A percentile compares a stretch with the other conserved stretches of the same genome.
Conservation (phyloP, 1,140 invertebrate species). For the Drosophila auraria region DNA sequence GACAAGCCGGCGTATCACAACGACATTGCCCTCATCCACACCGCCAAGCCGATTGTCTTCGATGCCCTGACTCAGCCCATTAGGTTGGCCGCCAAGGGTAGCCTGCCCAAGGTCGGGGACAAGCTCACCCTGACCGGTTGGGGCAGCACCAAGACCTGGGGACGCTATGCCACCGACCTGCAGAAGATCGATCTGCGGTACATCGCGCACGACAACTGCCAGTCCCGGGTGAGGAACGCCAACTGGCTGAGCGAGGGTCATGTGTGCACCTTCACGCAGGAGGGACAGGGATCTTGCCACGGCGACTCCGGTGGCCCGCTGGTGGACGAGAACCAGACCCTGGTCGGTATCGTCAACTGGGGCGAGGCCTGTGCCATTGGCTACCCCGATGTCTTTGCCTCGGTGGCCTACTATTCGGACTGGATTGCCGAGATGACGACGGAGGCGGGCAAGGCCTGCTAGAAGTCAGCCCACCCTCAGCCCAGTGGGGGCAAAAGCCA, state of each 20-base stretch:
- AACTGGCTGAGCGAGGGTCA: constrained; percentile 81
- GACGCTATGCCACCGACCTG: constrained; percentile 64
- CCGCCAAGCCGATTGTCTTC: constrained; percentile 82
- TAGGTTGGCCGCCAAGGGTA: constrained; percentile 48
- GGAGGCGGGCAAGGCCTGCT: constrained; percentile 46
- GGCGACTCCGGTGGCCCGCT: constrained; percentile 86
- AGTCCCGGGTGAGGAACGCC: constrained; percentile 43
- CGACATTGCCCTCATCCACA: constrained; percentile 86
- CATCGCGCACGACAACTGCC: constrained; percentile 58
- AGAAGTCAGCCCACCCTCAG: constrained; percentile 21
- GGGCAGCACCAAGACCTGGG: constrained; percentile 85
- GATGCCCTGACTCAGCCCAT: constrained; percentile 85
- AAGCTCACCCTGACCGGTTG: constrained; percentile 86
- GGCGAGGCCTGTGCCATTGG: constrained; percentile 86
- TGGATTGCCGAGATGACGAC: constrained; percentile 72
- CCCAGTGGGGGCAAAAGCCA: constrained; percentile 45
- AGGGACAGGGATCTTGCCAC: constrained; percentile 87
- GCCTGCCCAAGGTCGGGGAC: constrained; percentile 46
- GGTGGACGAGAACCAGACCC: constrained; percentile 64
- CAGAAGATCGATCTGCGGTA: constrained; percentile 71
- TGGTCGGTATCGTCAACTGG: constrained; percentile 86
- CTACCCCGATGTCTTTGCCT: constrained; percentile 86
- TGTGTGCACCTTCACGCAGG: constrained; percentile 87
- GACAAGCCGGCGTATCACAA: constrained; percentile 84
- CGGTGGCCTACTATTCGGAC: constrained; percentile 80